phyloP scores from a whole-genome alignment of 2,888 invertebrate species.

The Boloria selene region DNA sequence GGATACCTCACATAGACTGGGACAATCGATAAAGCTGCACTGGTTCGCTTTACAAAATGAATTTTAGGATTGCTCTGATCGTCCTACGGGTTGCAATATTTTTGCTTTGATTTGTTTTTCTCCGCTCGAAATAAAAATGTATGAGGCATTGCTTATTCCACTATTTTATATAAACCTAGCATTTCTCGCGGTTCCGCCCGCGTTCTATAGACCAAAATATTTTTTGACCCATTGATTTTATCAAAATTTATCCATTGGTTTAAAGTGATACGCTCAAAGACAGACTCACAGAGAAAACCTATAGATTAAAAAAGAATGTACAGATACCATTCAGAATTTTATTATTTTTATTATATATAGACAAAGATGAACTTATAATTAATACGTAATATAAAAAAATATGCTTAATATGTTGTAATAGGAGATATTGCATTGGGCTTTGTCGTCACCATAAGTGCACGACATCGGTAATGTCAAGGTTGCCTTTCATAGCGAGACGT shows the following conservation, averaged over 20 bases:
- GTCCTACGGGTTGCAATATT: slow-evolving; percentile 15
- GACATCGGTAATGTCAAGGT: slow-evolving; percentile 33
- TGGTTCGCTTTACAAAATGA: slow-evolving; percentile 28
- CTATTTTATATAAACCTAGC: no score
- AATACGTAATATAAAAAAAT: neutral
- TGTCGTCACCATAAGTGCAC: slow-evolving; percentile 18
- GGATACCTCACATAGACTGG: neutral
- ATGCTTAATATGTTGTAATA: neutral
- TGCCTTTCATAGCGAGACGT: slow-evolving; percentile 22
- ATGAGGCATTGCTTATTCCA: no score
- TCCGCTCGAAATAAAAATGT: neutral
- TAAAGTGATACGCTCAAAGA: no score
- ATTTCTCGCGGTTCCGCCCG: no score
- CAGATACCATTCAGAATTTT: no score
- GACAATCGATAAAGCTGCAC: slow-evolving; percentile 24
- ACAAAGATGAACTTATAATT: no score
- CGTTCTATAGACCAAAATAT: no score
- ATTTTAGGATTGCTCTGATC: slow-evolving; percentile 13
- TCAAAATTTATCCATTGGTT: no score
- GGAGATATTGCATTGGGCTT: neutral
- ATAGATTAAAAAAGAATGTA: no score
- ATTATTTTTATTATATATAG: no score
- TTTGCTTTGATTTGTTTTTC: neutral
- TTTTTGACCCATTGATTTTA: no score
- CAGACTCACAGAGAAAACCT: no score